These are phyloP conservation scores for Xiphias gladius DNA, from an alignment of 2,113 vertebrate genomes.

Conservation along the genomic window DNA sequence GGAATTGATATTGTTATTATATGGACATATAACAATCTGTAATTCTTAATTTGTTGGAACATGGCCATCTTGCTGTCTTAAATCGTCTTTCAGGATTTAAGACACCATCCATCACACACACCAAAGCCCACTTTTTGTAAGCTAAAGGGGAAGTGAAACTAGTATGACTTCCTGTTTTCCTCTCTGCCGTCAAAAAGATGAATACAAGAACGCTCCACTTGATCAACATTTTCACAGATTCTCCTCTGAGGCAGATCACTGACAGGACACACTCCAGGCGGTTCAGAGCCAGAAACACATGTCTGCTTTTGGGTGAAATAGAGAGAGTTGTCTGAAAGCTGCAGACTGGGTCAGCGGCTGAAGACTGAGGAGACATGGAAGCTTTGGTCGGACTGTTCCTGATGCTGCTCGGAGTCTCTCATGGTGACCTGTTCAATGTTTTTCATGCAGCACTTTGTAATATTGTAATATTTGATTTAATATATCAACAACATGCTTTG, in stretches of 20 bases:
- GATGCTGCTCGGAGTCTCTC: background rate
- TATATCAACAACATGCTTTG: too few relatives aligned
- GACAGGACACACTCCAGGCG: background rate
- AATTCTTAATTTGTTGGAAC: background rate
- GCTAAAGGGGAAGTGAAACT: constrained; percentile 6
- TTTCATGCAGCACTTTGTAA: background rate
- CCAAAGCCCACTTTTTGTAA: background rate
- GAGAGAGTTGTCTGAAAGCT: background rate
- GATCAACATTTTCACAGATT: background rate
- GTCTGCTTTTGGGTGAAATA: background rate
- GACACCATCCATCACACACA: constrained; percentile 1
- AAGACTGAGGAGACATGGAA: constrained; percentile 13
- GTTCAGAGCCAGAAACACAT: too few relatives aligned
- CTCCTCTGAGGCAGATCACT: background rate
- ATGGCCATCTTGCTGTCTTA: background rate
- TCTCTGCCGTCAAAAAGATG: background rate
- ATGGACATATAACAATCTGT: too few relatives aligned
- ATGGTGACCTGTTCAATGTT: constrained; percentile 27
- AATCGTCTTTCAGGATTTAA: background rate
- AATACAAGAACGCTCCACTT: background rate
- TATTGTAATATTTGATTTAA: background rate
- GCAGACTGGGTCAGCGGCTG: background rate
- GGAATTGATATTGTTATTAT: too few relatives aligned
- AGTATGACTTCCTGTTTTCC: constrained; percentile 24
- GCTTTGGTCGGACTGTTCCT: constrained; percentile 28